Percentiles rank a stretch among this genome's conserved stretches.
phyloP scores from a whole-genome alignment of 2,797 vertebrate genomes.

The Notoglanidium macrostoma region DNA sequence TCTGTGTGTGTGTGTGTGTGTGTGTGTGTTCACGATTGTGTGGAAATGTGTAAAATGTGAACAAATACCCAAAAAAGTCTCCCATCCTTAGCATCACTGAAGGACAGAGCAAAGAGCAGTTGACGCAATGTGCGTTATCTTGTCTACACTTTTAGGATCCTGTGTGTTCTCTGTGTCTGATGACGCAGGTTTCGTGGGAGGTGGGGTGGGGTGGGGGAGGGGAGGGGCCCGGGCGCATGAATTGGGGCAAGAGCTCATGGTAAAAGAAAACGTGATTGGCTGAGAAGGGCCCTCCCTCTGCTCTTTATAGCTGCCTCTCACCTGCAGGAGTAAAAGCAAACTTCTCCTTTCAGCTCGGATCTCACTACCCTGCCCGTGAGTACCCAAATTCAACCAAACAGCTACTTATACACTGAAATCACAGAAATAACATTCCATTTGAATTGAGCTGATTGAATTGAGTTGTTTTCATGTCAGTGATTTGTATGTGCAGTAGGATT shows the following conservation, averaged over 20 bases:
- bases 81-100: slow-evolving; percentile 4
- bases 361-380: slow-evolving; percentile 1
- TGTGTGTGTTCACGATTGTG: not conserved
- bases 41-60: not conserved
- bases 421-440: too few relatives aligned
- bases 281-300: slow-evolving; percentile 67
- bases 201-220: not conserved
- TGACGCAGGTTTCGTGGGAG: slow-evolving; percentile 52
- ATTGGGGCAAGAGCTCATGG: not conserved
- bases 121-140: slow-evolving; percentile 58
- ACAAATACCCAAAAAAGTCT: not conserved
- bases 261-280: slow-evolving; percentile 66
- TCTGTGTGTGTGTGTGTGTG: not conserved
- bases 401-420: not conserved
- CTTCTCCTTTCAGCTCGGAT: slow-evolving; percentile 26
- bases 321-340: slow-evolving; percentile 67
- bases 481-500: not conserved
- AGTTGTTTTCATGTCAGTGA: not conserved
- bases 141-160: slow-evolving; percentile 29
- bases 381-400: not conserved
- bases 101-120: slow-evolving; percentile 50
- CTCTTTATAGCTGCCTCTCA: slow-evolving; percentile 69
- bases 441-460: not conserved
- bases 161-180: slow-evolving; percentile 39
- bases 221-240: not conserved